phyloP scores from a whole-genome alignment of 1,140 invertebrate genomes.

The Drosophila tropicalis region DNA sequence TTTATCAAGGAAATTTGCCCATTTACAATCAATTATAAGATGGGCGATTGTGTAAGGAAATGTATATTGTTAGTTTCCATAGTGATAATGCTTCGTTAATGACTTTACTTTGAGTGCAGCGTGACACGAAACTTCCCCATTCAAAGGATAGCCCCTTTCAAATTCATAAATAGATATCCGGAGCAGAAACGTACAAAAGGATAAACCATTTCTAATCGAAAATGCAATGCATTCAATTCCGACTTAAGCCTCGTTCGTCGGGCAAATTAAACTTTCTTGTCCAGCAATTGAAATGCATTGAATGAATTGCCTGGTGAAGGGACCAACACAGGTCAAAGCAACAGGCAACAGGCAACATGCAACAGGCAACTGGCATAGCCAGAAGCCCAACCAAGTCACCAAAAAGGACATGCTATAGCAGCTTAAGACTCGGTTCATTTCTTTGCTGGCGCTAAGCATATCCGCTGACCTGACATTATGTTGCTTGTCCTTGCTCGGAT shows the following conservation, averaged over 20 bases:
- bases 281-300: conserved; percentile 65
- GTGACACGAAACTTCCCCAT: too few species aligned
- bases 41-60: too few species aligned
- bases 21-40: too few species aligned
- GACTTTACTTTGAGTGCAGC: too few species aligned
- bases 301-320: conserved; percentile 43
- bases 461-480: conserved; percentile 13
- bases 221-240: conserved; percentile 66
- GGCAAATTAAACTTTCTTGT: conserved; percentile 63
- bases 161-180: too few species aligned
- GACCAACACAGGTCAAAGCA: not conserved
- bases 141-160: too few species aligned
- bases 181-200: conserved; percentile 5
- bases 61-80: too few species aligned
- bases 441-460: not conserved
- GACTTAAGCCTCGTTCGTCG: conserved; percentile 51
- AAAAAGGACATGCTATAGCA: conserved; percentile 64
- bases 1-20: not conserved
- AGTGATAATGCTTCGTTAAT: too few species aligned
- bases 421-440: conserved; percentile 48
- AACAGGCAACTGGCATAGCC: conserved; percentile 41
- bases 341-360: conserved; percentile 15
- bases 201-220: conserved; percentile 50
- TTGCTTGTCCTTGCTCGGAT: not conserved
- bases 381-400: conserved; percentile 59